Evolutionary conservation across 2,113 vertebrate genomes (phyloP), one percentile per base, ranked within the genome.

Genomic region (Lichenostomus cassidix): DNA sequence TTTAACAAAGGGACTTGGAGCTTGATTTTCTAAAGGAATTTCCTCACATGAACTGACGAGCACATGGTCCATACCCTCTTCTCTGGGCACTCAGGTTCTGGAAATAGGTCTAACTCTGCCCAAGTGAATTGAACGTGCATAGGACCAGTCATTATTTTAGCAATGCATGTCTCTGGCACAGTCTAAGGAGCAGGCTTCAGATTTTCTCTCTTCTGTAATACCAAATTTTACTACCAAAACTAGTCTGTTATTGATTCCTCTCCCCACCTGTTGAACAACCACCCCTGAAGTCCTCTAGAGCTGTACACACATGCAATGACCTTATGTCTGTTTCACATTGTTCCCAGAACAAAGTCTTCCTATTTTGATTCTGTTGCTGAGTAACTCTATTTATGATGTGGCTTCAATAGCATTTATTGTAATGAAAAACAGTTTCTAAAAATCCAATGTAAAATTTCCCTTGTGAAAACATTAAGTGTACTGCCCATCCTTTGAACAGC

Each of bases 251-350:
- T 1, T 60, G 62, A 31, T 69, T 10, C 21, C 23, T 50, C 41
- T 68, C 35, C 65, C 25, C 33, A 56, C 33, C 23, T 75, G 27
- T 5, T 56, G 50, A 35, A 44, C 24, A 4, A 44, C 29, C 21
- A 60, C 9, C 63, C 29, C 42, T 14, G 5, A 47, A 71, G 37
- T 35, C 35, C 64, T 52, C 68, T 11, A 28, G 37, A 44, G 15
- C 7, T 59, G 17, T 28, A 33, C 1, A 2, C 23, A 63, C 15
- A 6, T 0, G 0, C 42, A 20, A 3, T 5, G 9, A 53, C 11
- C 44, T 64, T 65, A 41, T 76, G 37, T 56, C 42, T 47, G 29
- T n/a, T 70, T 18, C 37, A 25, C 1, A 0, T 7, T 60, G 24
- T 56, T 75, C 59, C n/a, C 39, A 59, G 15, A 22, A 71, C 18